A percentile compares a stretch with the other conserved stretches of the same genome.
Evolutionary conservation across 2,888 invertebrate species (phyloP).

Genomic region (Euspilapteryx auroguttella): DNA sequence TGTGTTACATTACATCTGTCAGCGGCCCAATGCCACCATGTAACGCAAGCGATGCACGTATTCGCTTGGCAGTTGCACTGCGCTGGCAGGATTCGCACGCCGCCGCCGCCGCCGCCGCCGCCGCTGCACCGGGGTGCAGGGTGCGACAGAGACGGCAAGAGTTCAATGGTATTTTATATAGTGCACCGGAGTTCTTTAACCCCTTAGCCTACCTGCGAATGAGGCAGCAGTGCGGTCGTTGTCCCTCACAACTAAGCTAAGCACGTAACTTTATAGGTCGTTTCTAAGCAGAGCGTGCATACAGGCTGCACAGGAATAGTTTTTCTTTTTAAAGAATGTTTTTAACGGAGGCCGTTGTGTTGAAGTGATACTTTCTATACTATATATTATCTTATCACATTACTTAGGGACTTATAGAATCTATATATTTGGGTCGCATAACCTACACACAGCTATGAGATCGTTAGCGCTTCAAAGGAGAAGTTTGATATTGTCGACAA

Average conservation of each 20-base stretch:
- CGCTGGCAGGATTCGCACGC: constrained; percentile 57
- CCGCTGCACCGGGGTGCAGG: constrained; percentile 21
- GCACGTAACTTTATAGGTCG: constrained; percentile 57
- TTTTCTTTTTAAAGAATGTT: neutral
- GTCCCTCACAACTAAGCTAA: constrained; percentile 54
- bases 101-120: constrained; percentile 33
- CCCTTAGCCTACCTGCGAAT: constrained; percentile 62
- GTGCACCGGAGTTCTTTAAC: constrained; percentile 59
- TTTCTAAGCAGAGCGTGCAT: constrained; percentile 25
- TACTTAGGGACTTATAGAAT: too few relatives aligned
- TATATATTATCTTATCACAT: too few relatives aligned
- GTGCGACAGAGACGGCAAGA: constrained; percentile 38
- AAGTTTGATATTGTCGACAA: too few relatives aligned
- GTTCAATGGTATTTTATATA: constrained; percentile 63
- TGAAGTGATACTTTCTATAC: too few relatives aligned
- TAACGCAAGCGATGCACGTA: constrained; percentile 52
- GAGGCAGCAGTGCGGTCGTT: constrained; percentile 57
- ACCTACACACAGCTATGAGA: too few relatives aligned
- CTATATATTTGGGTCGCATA: too few relatives aligned
- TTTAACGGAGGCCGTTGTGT: too few relatives aligned
- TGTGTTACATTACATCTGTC: too few relatives aligned
- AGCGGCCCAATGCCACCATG: neutral
- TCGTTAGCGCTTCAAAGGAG: too few relatives aligned
- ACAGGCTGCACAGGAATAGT: constrained; percentile 23
- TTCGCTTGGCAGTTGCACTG: constrained; percentile 19